Percentiles rank a stretch among this genome's conserved stretches.
Conservation (phyloP, 2,113 vertebrate species). For the Erinaceus europaeus region DNA sequence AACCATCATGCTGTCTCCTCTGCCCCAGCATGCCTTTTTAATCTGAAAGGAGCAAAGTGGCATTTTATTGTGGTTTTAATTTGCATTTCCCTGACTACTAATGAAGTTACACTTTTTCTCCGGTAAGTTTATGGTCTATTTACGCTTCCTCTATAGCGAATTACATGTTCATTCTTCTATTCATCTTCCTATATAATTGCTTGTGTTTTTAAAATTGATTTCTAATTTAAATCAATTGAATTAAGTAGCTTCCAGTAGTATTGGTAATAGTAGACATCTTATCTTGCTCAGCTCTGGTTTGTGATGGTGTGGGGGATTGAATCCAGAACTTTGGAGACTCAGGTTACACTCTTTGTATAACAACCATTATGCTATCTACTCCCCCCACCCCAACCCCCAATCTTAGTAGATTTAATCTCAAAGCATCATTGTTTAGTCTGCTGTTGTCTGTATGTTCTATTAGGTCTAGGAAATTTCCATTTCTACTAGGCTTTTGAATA, state of each 20-base stretch:
- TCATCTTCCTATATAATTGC: not conserved
- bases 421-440: not conserved
- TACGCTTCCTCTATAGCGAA: not conserved
- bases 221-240: no score
- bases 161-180: not conserved
- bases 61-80: no score
- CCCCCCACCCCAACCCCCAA: not conserved
- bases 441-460: not conserved
- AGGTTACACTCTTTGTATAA: no score
- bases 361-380: no score
- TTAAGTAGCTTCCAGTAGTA: no score
- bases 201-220: not conserved
- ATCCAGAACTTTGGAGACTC: no score
- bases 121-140: not conserved
- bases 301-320: no score
- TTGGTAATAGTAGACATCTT: not conserved
- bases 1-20: no score
- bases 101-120: not conserved
- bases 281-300: no score
- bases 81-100: no score
- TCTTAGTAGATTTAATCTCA: not conserved
- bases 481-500: not conserved
- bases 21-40: not conserved
- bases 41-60: not conserved
- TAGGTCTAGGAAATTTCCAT: not conserved